Percentiles rank a stretch among this genome's conserved stretches.
These are phyloP conservation scores for Salmo trutta DNA, from an alignment of 2,797 vertebrate genomes.

Conservation along the genomic window DNA sequence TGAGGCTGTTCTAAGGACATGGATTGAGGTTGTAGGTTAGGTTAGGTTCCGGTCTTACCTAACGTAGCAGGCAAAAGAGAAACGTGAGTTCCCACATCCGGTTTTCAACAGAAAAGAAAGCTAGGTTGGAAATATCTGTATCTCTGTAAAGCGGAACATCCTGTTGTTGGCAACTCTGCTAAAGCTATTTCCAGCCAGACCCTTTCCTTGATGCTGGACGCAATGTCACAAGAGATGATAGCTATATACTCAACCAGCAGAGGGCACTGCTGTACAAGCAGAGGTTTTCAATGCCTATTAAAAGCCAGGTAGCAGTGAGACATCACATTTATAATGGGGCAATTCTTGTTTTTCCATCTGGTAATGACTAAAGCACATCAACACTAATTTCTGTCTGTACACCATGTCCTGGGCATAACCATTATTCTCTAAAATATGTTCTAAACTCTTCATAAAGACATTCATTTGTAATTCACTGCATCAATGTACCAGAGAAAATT, in stretches of 20 bases:
- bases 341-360: neutral
- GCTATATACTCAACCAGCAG: constrained; percentile 34
- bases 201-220: neutral
- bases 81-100: no score
- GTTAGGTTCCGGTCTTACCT: no score
- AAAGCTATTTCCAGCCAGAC: no score
- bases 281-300: neutral
- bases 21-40: no score
- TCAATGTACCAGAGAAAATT: constrained; percentile 5
- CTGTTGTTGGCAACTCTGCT: no score
- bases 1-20: no score
- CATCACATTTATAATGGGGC: neutral
- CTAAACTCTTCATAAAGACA: constrained; percentile 28
- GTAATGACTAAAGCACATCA: constrained; percentile 42
- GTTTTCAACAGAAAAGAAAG: neutral
- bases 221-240: neutral
- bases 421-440: constrained; percentile 4
- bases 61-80: no score
- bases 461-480: neutral
- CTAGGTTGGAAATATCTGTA: neutral
- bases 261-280: constrained; percentile 39
- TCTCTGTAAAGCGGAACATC: neutral
- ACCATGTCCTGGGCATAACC: neutral
- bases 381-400: constrained; percentile 20
- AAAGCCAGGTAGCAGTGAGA: neutral